These are phyloP conservation scores for Atopsyche davidsoni DNA, from an alignment of 1,140 invertebrate genomes.

Conservation along the genomic window DNA sequence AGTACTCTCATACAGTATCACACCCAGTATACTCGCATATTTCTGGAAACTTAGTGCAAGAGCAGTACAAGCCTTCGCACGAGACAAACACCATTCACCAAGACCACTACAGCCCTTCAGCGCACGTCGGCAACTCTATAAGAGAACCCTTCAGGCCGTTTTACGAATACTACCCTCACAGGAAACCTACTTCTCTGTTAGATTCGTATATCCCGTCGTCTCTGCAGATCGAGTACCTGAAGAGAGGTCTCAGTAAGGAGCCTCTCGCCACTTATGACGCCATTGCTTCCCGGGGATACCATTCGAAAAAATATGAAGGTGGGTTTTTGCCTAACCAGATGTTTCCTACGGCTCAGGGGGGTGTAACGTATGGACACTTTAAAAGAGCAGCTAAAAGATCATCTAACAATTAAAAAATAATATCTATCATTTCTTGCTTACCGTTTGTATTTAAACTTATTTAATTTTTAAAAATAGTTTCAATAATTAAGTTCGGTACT, in stretches of 20 bases:
- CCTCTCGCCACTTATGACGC: constrained; percentile 41
- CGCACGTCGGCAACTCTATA: constrained; percentile 28
- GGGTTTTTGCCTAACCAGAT: constrained; percentile 47
- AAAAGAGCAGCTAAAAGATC: constrained; percentile 15
- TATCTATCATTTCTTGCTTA: too few relatives aligned
- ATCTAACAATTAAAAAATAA: neutral
- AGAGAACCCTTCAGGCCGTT: constrained; percentile 31
- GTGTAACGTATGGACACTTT: constrained; percentile 19
- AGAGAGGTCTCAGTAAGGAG: constrained; percentile 42
- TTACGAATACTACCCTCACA: constrained; percentile 31
- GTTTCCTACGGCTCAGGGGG: constrained; percentile 41
- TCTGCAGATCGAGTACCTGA: constrained; percentile 44
- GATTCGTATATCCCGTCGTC: constrained; percentile 47
- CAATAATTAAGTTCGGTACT: too few relatives aligned
- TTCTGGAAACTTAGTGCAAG: constrained; percentile 24
- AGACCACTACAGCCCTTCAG: constrained; percentile 32
- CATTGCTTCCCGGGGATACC: constrained; percentile 32
- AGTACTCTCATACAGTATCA: constrained; percentile 23
- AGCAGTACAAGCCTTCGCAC: constrained; percentile 10
- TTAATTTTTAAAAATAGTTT: too few relatives aligned
- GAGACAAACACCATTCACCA: constrained; percentile 23
- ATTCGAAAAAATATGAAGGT: constrained; percentile 39
- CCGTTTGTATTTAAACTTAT: too few relatives aligned
- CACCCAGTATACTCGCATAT: constrained; percentile 27
- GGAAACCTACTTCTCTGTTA: constrained; percentile 40